A percentile compares a stretch with the other conserved stretches of the same genome.
Conservation (phyloP, 1,140 invertebrate species). For the Oreohelix idahoensis region DNA sequence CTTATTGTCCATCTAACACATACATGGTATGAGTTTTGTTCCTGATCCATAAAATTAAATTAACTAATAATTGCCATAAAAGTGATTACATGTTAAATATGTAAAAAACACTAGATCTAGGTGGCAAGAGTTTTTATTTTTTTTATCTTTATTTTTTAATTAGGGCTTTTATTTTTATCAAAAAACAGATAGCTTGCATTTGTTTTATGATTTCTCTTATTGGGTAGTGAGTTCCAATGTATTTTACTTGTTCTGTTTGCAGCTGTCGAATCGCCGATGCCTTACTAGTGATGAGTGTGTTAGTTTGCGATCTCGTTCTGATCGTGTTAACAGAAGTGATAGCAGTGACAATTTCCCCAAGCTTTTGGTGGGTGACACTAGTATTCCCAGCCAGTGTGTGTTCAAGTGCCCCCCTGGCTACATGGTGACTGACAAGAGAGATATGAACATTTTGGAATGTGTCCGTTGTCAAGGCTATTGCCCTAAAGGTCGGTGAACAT, state of each 20-base stretch:
- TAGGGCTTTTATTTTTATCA: no score
- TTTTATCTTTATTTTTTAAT: no score
- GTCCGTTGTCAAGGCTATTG: conserved; percentile 71
- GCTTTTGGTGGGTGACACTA: background rate
- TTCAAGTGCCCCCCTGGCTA: conserved; percentile 84
- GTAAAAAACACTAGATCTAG: no score
- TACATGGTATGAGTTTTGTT: conserved; percentile 75
- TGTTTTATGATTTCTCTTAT: no score
- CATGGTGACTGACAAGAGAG: conserved; percentile 74
- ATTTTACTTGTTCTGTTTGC: background rate
- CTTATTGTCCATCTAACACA: conserved; percentile 80
- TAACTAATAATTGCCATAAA: no score
- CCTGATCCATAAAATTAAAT: no score
- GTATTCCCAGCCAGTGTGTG: conserved; percentile 76
- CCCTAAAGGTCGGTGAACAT: conserved; percentile 73
- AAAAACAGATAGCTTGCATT: no score
- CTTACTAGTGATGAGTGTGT: conserved; percentile 83
- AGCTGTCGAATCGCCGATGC: conserved; percentile 83
- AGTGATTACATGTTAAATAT: no score
- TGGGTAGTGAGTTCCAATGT: no score
- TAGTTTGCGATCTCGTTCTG: conserved; percentile 55
- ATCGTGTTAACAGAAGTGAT: background rate
- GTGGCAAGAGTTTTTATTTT: no score
- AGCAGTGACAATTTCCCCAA: background rate
- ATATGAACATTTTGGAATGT: conserved; percentile 65